Conservation (phyloP, 2,797 vertebrate genomes). For the Smutsia gigantea region DNA sequence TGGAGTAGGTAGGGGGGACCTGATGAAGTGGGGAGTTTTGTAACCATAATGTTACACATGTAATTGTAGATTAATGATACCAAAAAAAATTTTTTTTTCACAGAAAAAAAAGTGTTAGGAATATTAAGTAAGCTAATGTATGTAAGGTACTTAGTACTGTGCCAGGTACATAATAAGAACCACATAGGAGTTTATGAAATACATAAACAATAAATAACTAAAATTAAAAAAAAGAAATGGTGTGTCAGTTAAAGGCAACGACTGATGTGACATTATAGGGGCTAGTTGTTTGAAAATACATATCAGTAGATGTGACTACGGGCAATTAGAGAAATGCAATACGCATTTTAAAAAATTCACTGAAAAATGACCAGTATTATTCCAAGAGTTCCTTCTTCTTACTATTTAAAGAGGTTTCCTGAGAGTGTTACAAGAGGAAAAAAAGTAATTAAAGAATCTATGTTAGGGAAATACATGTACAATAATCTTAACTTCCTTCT, state of each 20-base stretch:
- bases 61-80: too few relatives aligned
- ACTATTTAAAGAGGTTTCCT: conserved; percentile 16
- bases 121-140: too few relatives aligned
- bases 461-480: background rate
- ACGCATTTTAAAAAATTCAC: background rate
- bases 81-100: too few relatives aligned
- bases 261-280: background rate
- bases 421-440: background rate
- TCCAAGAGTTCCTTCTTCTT: background rate
- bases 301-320: background rate
- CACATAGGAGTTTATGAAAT: too few relatives aligned
- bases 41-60: too few relatives aligned
- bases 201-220: too few relatives aligned
- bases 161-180: too few relatives aligned
- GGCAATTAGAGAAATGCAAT: background rate
- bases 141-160: too few relatives aligned
- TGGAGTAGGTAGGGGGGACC: too few relatives aligned
- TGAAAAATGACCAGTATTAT: background rate
- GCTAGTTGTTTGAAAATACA: background rate
- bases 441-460: background rate
- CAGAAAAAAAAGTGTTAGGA: too few relatives aligned
- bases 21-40: too few relatives aligned
- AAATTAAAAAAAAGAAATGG: background rate
- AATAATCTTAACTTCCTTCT: conserved; percentile 6
- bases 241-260: background rate